Evolutionary conservation across 2,113 vertebrate species (phyloP), one percentile per base, ranked within the genome.

Genomic region (Elanoides forficatus): DNA sequence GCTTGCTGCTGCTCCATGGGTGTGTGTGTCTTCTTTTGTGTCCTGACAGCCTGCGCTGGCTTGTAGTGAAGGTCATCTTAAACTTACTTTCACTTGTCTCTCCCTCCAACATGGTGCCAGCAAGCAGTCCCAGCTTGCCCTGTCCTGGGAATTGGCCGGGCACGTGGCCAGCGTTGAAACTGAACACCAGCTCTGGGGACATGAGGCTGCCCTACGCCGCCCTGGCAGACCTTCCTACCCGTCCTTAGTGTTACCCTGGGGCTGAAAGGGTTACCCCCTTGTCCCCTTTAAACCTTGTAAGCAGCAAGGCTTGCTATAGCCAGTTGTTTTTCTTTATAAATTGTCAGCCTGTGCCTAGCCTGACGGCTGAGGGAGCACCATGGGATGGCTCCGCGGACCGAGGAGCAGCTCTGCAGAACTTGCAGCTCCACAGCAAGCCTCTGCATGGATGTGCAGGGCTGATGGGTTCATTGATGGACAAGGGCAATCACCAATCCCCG

Each of bases 161-260:
- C 17, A 10, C 0, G 1, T 10, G 52, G 26, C 32, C 52, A 62
- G 65, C 53, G 12, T 1, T 72, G 80, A 50, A 48, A 9, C 2
- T 17, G 42, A 53, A 22, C 47, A n/a, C 19, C 47, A 42, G 0
- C 13, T 63, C 72, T 55, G 43, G 43, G 67, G n/a, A 53, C 27
- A 15, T 8, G 73, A 81, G 21, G 27, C 10, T 60, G 23, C 6
- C 42, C 55, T 27, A 8, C 0, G 0, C 53, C 62, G 30, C 47
- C 47, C 55, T 56, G 43, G 26, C 42, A 68, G 42, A 79, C 7
- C 34, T 84, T 60, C 18, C 43, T 52, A 2, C 5, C 20, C 34
- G 47, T 5, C 45, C 42, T 45, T 40, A 11, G 21, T 71, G 15
- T 56, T 75, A 30, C 13, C 11, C 19, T 45, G 52, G 52, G 29